Evolutionary conservation across 2,888 invertebrate genomes (phyloP).

Genomic region (Allygus modestus): DNA sequence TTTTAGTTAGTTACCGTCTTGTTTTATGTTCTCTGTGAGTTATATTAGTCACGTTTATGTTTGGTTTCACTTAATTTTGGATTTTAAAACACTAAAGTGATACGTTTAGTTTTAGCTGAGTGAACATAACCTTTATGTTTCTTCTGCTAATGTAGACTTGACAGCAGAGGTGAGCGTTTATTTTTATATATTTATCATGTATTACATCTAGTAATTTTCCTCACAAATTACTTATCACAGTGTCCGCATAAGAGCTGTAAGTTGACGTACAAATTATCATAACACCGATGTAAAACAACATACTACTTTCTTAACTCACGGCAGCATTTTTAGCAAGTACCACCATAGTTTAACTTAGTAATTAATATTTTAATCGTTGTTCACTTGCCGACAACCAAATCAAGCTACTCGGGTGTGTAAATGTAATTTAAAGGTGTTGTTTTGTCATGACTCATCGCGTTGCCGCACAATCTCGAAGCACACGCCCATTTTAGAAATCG

Average conservation of each 20-base stretch:
- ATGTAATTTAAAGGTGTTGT: neutral
- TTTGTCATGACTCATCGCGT: neutral
- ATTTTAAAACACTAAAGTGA: neutral
- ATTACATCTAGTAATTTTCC: no score
- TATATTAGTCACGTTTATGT: neutral
- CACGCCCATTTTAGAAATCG: slow-evolving; percentile 7
- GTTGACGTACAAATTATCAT: no score
- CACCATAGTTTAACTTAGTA: no score
- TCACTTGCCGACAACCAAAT: neutral
- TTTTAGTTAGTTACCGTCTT: neutral
- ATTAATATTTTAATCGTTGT: no score
- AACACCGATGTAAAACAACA: no score
- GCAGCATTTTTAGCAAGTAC: no score
- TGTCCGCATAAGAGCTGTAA: no score
- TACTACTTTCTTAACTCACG: no score
- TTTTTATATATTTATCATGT: no score
- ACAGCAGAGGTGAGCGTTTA: neutral
- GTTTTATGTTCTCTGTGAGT: neutral
- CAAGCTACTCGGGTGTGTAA: neutral
- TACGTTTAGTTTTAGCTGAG: neutral
- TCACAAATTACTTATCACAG: no score
- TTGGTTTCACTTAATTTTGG: neutral
- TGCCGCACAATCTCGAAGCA: neutral
- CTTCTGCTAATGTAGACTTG: slow-evolving; percentile 22
- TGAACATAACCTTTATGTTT: slow-evolving; percentile 18